A percentile compares a stretch with the other conserved stretches of the same genome.
These are phyloP conservation scores for Rhopalosiphum nymphaeae DNA, from an alignment of 2,888 invertebrate species.

Conservation along the genomic window DNA sequence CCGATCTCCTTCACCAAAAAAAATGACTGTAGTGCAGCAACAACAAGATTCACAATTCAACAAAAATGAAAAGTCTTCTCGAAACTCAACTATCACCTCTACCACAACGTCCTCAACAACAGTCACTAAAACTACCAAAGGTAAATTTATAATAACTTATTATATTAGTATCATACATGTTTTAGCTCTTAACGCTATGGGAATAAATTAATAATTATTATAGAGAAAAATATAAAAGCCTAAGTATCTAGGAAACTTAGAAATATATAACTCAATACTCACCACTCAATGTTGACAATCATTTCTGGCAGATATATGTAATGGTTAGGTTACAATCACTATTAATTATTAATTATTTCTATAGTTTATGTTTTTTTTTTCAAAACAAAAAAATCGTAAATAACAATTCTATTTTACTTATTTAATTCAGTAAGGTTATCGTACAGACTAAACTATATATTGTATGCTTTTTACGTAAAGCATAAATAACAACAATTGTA, in stretches of 20 bases:
- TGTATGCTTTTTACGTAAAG: background rate
- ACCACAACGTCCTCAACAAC: slow-evolving; percentile 27
- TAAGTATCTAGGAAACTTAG: background rate
- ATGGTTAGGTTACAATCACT: background rate
- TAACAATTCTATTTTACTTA: background rate
- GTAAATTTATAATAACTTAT: background rate
- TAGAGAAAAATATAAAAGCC: background rate
- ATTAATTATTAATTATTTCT: background rate
- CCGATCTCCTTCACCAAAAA: slow-evolving; percentile 63
- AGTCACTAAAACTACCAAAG: slow-evolving; percentile 48
- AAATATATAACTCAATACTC: background rate
- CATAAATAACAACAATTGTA: background rate
- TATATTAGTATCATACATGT: background rate
- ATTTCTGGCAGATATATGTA: background rate
- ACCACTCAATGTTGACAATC: background rate
- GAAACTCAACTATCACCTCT: slow-evolving; percentile 12
- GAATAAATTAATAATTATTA: background rate
- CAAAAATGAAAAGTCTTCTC: slow-evolving; percentile 13
- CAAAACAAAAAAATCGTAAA: background rate
- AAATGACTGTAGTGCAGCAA: slow-evolving; percentile 21
- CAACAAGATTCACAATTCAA: slow-evolving; percentile 40
- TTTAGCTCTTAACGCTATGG: background rate
- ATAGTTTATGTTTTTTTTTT: background rate
- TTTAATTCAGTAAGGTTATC: background rate
- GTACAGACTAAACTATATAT: background rate